These are phyloP conservation scores for Mus spicilegus DNA, from an alignment of 2,113 vertebrate genomes.

Conservation along the genomic window DNA sequence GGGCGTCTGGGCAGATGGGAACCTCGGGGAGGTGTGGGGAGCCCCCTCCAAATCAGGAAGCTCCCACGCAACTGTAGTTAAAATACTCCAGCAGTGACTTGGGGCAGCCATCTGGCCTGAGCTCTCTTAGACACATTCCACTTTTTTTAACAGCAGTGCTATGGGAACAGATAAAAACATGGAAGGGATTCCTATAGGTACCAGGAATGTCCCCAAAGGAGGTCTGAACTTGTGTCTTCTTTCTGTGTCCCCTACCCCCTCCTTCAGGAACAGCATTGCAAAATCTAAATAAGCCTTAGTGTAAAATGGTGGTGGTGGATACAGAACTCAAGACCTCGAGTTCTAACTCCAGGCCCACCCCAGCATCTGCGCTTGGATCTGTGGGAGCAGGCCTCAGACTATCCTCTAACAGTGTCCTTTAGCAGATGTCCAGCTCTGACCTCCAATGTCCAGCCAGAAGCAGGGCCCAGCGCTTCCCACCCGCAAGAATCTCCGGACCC, in stretches of 20 bases:
- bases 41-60: constrained; percentile 41
- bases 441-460: not conserved
- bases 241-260: not conserved
- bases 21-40: constrained; percentile 28
- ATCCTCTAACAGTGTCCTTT: not conserved
- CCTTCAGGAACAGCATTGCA: not conserved
- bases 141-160: constrained; percentile 22
- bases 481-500: not conserved
- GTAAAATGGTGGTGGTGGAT: too few relatives aligned
- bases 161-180: not conserved
- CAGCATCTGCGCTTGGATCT: not conserved
- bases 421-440: not conserved
- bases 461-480: not conserved
- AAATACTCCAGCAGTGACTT: constrained; percentile 10
- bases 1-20: constrained; percentile 72
- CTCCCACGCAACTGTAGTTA: constrained; percentile 59
- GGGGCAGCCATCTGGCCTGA: constrained; percentile 61
- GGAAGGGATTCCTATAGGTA: not conserved
- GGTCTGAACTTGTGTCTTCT: not conserved
- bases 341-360: not conserved
- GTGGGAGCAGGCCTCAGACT: not conserved
- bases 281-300: not conserved
- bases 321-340: not conserved
- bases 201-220: not conserved
- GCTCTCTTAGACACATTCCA: not conserved